Evolutionary conservation across 2,113 vertebrate genomes (phyloP).

Genomic region (Phaethornis superciliosus): DNA sequence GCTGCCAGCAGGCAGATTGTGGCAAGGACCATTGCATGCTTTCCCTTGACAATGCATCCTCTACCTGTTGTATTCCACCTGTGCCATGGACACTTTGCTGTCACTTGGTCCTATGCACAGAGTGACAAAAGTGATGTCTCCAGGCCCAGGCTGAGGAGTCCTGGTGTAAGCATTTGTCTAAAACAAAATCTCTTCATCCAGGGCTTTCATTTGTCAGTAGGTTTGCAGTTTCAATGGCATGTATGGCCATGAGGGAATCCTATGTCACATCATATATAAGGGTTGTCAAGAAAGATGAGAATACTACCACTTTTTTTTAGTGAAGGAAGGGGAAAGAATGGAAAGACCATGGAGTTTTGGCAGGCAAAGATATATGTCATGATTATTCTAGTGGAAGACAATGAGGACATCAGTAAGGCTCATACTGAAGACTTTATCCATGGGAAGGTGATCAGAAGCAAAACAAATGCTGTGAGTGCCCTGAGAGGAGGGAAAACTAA

Average conservation of each 20-base stretch:
- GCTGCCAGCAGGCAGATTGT: neutral
- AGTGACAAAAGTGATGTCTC: neutral
- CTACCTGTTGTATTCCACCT: neutral
- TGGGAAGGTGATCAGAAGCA: neutral
- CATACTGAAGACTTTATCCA: neutral
- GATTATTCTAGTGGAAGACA: neutral
- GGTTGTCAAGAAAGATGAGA: neutral
- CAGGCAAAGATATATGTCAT: neutral
- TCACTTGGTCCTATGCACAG: fast-evolving
- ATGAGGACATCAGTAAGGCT: neutral
- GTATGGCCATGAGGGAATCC: neutral
- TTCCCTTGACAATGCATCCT: fast-evolving
- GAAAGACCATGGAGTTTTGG: neutral
- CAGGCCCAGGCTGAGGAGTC: neutral
- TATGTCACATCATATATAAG: neutral
- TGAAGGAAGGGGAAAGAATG: neutral
- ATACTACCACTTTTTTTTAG: neutral
- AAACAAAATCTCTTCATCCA: neutral
- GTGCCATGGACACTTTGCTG: neutral
- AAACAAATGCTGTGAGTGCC: neutral
- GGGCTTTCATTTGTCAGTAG: neutral
- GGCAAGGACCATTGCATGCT: neutral
- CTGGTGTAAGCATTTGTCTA: neutral
- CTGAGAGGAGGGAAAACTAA: neutral
- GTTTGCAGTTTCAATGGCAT: neutral